These are phyloP conservation scores for Drosophila melanica DNA, from an alignment of 1,140 invertebrate species.

Conservation along the genomic window DNA sequence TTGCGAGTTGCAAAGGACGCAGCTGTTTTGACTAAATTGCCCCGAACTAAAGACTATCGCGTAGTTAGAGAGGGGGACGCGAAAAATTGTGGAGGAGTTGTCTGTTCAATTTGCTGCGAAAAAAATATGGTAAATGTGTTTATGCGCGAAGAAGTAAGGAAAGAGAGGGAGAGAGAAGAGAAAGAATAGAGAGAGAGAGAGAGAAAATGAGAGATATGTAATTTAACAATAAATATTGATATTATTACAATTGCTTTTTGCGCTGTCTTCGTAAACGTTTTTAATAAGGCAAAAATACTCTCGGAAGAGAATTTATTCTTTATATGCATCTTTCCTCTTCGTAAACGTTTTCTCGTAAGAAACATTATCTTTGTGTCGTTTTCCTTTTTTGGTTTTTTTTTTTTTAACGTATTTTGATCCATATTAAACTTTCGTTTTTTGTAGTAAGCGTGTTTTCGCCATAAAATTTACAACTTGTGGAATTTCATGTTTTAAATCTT, in stretches of 20 bases:
- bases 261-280: slow-evolving; percentile 9
- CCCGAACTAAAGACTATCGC: slow-evolving; percentile 49
- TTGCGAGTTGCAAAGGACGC: slow-evolving; percentile 44
- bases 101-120: slow-evolving; percentile 75
- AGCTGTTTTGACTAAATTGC: slow-evolving; percentile 71
- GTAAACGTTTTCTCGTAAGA: too few relatives aligned
- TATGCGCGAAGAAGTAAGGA: slow-evolving; percentile 56
- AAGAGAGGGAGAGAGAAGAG: background rate
- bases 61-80: too few relatives aligned
- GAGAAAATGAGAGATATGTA: too few relatives aligned
- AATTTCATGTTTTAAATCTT: background rate
- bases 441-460: too few relatives aligned
- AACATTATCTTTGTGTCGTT: background rate
- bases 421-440: too few relatives aligned
- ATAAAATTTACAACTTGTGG: too few relatives aligned
- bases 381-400: background rate
- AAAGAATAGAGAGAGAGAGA: background rate
- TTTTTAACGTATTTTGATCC: background rate
- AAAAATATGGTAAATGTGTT: slow-evolving; percentile 72
- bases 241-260: background rate
- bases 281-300: too few relatives aligned
- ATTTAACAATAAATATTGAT: background rate
- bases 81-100: too few relatives aligned
- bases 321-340: too few relatives aligned
- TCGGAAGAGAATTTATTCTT: too few relatives aligned